Base-by-base conservation (phyloP, 2,797 vertebrate genomes). In the Mus caroli region DNA sequence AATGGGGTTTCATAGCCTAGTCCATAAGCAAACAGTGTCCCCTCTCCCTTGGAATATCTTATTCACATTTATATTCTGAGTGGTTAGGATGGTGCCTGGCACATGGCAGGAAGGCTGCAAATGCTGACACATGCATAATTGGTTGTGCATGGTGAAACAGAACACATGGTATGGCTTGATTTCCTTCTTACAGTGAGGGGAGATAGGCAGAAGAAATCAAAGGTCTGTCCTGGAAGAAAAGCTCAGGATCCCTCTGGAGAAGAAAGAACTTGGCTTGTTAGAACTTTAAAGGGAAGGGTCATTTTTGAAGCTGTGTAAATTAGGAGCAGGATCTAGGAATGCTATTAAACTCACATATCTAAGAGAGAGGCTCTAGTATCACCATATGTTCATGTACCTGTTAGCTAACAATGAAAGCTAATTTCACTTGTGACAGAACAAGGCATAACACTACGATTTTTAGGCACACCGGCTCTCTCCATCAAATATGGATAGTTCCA, bases 401-500 rank as follows among this genome's bases (percentile, higher is more conserved):
- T 73, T 79, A 90, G 50, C 3, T 83, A 62, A 94, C 93, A 91
- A 83, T 83, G 43, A 92, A 96, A 92, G 64, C 87, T 90, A 91
- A 93, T 67, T 89, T 96, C 43, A 86, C 76, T 52, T 62, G 24
- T 56, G 79, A 62, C 82, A 90, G 73, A 93, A 93, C 56, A 43
- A 94, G 13, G 69, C 12, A 58, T 34, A 58, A 82, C 89, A 80
- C 17, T 22, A 90, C 6, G 31, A 94, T 75, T 91, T 73, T 58
- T 85, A 43, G 82, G 83, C 46, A 86, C 31, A 60, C 7, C 37
- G 6, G 64, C 22, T 87, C 58, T 96, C 77, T n/a, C 91, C 89
- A 88, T 87, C 90, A 96, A 93, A 95, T 91, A 92, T 71, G 60
- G 90, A 96, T 54, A 94, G 75, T 95, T 94, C 69, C 86, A 64